Evolutionary conservation across 2,888 invertebrate genomes (phyloP).

Genomic region (Cerastoderma edule): DNA sequence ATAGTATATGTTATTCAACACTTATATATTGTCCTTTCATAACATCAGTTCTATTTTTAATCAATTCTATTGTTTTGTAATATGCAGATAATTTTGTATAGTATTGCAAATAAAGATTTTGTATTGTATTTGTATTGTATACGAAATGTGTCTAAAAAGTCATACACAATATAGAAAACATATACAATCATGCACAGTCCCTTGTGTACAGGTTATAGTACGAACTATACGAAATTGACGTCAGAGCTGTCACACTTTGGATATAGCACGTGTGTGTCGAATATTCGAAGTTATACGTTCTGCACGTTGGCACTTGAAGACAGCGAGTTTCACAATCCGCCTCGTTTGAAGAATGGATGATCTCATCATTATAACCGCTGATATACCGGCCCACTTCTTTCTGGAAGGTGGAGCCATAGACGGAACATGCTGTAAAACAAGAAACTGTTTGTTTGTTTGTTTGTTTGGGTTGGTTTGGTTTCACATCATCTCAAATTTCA

Average conservation of each 20-base stretch:
- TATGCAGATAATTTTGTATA: too few relatives aligned
- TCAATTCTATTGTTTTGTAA: too few relatives aligned
- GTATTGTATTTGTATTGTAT: too few relatives aligned
- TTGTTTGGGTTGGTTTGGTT: too few relatives aligned
- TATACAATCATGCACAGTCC: constrained; percentile 1
- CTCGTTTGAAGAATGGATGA: not conserved
- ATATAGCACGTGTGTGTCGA: not conserved
- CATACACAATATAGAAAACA: too few relatives aligned
- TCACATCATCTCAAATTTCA: too few relatives aligned
- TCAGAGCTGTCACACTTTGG: not conserved
- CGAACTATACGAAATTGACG: not conserved
- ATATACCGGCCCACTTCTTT: not conserved
- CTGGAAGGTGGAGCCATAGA: not conserved
- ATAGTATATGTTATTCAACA: too few relatives aligned
- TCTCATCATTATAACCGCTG: not conserved
- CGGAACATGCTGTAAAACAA: not conserved
- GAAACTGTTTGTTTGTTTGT: too few relatives aligned
- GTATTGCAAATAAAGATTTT: too few relatives aligned
- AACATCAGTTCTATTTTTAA: too few relatives aligned
- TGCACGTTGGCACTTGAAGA: not conserved
- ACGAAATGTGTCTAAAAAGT: too few relatives aligned
- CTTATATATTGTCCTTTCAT: too few relatives aligned
- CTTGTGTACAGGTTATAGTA: not conserved
- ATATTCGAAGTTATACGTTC: not conserved
- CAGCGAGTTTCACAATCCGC: not conserved